Evolutionary conservation across 2,797 vertebrate genomes (phyloP), one percentile per base, ranked within the genome.

Genomic region (Chaetodon trifasciatus): DNA sequence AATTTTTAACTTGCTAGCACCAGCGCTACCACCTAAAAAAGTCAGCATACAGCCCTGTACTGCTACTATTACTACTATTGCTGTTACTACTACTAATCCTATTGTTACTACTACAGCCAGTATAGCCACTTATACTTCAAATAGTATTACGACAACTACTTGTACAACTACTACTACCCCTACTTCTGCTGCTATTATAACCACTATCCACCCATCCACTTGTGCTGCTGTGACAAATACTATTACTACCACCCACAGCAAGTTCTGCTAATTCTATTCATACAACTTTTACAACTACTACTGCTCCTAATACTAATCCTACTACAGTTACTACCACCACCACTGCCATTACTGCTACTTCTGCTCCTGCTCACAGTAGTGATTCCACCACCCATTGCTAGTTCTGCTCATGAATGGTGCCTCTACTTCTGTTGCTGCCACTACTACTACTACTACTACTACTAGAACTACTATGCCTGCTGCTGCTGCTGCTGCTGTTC

Each of bases 401-500:
- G 8, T 64, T 6, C 9, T 46, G 53, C 39, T 56, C 6, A 40
- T 40, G 16, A 5, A 35, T 32, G 28, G 28, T 3, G 28, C 42
- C 1, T n/a, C 39, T 42, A 19, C 15, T 2, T 1, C 56, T 61
- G 11, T 52, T 49, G 1, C 13, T 23, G 9, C 12, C 15, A 6
- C 40, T 23, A 15, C n/a, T 5, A 5, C 47, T 55, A 4, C 5
- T 50, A 8, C 50, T 44, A 3, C 17, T 21, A 37, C 10, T 52
- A 15, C 8, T 13, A 35, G 21, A 23, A 15, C n/a, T 11, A 5
- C 57, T 62, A 4, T 12, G 8, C 13, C 4, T 74, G n/a, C 5
- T 6, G 39, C 63, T 60, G n/a, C 5, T 6, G 39, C 63, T 60
- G 17, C 68, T 47, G 44, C 53, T 58, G 66, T 55, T 82, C 4